Evolutionary conservation across 1,140 invertebrate genomes (phyloP).

Genomic region (Muscidifurax raptorellus): DNA sequence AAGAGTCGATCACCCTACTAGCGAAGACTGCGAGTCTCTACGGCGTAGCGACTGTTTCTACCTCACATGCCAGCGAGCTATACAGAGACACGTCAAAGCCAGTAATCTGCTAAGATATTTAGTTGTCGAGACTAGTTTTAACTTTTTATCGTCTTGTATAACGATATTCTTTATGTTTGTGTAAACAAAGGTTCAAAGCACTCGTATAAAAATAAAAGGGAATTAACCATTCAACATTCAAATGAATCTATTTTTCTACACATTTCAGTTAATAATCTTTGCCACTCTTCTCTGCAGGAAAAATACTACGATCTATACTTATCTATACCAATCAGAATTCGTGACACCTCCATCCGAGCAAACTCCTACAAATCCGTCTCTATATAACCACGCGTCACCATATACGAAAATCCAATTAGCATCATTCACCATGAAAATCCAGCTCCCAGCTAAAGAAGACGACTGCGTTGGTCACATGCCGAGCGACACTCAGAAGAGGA

Average conservation of each 20-base stretch:
- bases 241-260: too few species aligned
- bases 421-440: not conserved
- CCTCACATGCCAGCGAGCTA: not conserved
- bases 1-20: not conserved
- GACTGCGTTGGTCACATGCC: not conserved
- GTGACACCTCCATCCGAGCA: too few species aligned
- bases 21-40: not conserved
- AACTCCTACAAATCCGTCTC: too few species aligned
- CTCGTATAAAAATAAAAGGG: not conserved
- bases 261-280: too few species aligned
- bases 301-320: too few species aligned
- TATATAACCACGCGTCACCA: too few species aligned
- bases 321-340: too few species aligned
- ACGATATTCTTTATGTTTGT: not conserved
- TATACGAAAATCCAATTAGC: not conserved
- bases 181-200: not conserved
- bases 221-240: too few species aligned
- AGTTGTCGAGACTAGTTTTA: not conserved
- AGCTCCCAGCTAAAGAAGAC: not conserved
- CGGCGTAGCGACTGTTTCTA: not conserved
- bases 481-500: slow-evolving; percentile 29
- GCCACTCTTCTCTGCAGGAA: too few species aligned
- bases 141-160: not conserved
- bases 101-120: not conserved
- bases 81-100: not conserved